Base-by-base conservation (phyloP, 2,888 invertebrate genomes). In the Spatulosminthurus flaviceps region DNA sequence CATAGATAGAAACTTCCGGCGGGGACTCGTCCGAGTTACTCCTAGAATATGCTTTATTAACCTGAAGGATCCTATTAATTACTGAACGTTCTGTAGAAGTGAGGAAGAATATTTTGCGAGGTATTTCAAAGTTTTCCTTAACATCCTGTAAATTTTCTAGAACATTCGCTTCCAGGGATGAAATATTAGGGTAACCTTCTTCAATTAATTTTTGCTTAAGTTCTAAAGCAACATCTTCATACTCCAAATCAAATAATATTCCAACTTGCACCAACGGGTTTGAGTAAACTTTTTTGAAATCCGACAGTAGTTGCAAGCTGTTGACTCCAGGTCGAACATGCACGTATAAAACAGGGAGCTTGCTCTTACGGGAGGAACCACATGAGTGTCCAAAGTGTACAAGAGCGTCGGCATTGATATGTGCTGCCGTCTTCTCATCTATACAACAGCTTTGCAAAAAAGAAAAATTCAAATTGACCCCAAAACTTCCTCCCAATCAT, bases 311-410 rank as follows among this genome's bases (percentile, higher is more conserved):
- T 78, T 87, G 83, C 9, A 88, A 87, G 5, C 90, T 77, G 86
- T 93, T 89, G 13, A 96, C 86, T 0, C 89, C 84, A 51, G 88
- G 87, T 86, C 92, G 92, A 19, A 92, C 92, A 82, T 94, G 91
- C 51, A 95, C 90, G 83, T 92, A 92, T 75, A 92, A 90, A 4
- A 94, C 93, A 0, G 96, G 95, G 77, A 97, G 89, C 75, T 92
- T 90, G 34, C 90, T 87, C 0, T 89, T 89, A 19, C 93, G 92
- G 84, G 90, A 90, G 41, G 95, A 94, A 83, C 95, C 92, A 88
- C 98, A 98, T 0, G 94, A 92, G 86, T 92, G 93, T 0, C 98
- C 98, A 88, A 94, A 98, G 88, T 98, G 98, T 77, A 98, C 91
- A 1, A 98, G 89, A 41, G 93, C 92, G 88, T 97, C 94, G 0